Conservation (phyloP, 2,113 vertebrate species). For the Trogon melanurus region DNA sequence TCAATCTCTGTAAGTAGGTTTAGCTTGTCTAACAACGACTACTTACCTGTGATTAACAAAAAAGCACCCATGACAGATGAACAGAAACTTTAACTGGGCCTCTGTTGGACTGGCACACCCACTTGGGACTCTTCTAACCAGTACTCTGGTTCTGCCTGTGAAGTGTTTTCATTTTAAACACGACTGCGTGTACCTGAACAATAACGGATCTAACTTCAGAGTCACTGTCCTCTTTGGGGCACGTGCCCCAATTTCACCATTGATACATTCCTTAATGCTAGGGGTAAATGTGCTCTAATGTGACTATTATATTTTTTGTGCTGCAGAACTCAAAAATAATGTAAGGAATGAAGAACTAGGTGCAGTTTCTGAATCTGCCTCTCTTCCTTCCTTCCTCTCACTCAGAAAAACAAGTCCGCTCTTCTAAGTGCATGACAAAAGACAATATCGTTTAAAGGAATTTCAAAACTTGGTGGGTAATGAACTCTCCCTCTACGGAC, state of each 20-base stretch:
- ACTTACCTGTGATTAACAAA: constrained; percentile 15
- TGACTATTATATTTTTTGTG: not conserved
- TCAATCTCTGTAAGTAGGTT: not conserved
- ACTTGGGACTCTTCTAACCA: not conserved
- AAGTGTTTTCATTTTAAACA: not conserved
- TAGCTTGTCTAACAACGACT: constrained; percentile 37
- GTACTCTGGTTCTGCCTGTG: not conserved
- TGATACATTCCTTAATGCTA: not conserved
- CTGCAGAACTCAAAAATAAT: not conserved
- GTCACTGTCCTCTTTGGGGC: not conserved
- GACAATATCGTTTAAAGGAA: not conserved
- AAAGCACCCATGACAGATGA: not conserved
- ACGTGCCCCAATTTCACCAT: not conserved
- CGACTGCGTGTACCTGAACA: not conserved
- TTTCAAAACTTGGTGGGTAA: not conserved
- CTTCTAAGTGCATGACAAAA: not conserved
- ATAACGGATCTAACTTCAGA: not conserved
- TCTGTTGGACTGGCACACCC: not conserved
- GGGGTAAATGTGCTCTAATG: not conserved
- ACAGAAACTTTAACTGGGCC: not conserved
- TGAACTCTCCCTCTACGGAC: not conserved
- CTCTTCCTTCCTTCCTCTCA: not conserved
- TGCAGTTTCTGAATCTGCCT: not conserved
- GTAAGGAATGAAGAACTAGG: not conserved
- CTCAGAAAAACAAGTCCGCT: not conserved